These are phyloP conservation scores for Toxotes jaculatrix DNA, from an alignment of 2,113 vertebrate species.

Conservation along the genomic window DNA sequence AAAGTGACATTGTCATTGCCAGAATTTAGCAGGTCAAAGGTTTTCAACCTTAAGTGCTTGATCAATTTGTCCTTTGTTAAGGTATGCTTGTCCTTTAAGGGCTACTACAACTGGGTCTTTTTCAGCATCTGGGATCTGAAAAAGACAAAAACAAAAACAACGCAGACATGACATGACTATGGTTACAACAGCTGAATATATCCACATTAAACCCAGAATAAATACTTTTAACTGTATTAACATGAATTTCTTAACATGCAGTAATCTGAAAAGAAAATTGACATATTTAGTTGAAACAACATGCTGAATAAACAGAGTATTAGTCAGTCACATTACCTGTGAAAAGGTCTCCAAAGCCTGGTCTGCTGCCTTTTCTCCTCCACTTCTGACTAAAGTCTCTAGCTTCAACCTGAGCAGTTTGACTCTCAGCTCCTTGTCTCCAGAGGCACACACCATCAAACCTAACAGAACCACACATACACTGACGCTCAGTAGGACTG, in stretches of 20 bases:
- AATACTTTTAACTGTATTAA: not conserved
- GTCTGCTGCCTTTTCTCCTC: constrained; percentile 82
- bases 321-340: constrained; percentile 83
- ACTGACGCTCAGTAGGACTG: not conserved
- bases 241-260: not conserved
- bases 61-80: constrained; percentile 87
- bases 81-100: constrained; percentile 86
- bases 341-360: constrained; percentile 87
- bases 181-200: not conserved
- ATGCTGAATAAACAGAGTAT: not conserved
- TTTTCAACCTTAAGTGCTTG: constrained; percentile 88
- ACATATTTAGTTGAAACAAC: not conserved
- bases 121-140: constrained; percentile 87
- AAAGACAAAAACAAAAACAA: constrained; percentile 43
- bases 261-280: not conserved
- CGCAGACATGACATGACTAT: not conserved
- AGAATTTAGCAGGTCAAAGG: not conserved
- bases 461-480: constrained; percentile 63
- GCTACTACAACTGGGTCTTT: constrained; percentile 85
- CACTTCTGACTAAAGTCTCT: constrained; percentile 86
- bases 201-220: not conserved
- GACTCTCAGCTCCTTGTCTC: constrained; percentile 78
- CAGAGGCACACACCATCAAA: constrained; percentile 62
- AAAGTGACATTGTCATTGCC: not conserved
- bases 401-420: constrained; percentile 85